Conservation (phyloP, 2,113 vertebrate species). For the Bubo bubo region DNA sequence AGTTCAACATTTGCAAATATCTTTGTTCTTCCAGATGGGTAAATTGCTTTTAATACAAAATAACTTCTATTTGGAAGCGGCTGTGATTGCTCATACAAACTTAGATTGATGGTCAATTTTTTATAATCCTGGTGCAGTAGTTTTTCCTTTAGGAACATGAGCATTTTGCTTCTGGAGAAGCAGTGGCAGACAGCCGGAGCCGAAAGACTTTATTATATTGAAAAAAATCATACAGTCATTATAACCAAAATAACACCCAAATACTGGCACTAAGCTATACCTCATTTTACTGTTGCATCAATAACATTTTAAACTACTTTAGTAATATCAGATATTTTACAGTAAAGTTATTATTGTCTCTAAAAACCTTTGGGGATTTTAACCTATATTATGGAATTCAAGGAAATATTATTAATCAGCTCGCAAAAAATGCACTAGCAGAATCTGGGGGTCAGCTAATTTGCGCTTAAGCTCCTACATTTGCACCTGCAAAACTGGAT, state of each 20-base stretch:
- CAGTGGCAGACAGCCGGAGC: neutral
- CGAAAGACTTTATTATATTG: neutral
- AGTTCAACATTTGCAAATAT: neutral
- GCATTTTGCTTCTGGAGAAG: neutral
- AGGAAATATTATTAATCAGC: neutral
- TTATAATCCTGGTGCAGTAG: neutral
- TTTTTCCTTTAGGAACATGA: neutral
- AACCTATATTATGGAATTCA: neutral
- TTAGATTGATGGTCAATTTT: constrained; percentile 21
- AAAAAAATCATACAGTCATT: neutral
- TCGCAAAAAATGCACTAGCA: neutral
- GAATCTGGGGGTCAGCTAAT: constrained; percentile 28
- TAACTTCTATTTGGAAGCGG: neutral
- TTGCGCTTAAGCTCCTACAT: constrained; percentile 46
- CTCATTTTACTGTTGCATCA: neutral
- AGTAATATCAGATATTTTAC: neutral
- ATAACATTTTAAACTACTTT: neutral
- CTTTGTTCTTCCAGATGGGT: constrained; percentile 62
- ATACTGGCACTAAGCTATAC: neutral
- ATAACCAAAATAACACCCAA: neutral
- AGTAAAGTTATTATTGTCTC: neutral
- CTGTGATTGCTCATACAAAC: constrained; percentile 23
- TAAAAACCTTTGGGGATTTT: neutral
- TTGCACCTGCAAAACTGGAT: constrained; percentile 38
- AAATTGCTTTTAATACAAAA: constrained; percentile 52